Percentiles rank a stretch among this genome's conserved stretches.
These are phyloP conservation scores for Chrysemys picta DNA, from an alignment of 2,113 vertebrate genomes.

Conservation along the genomic window DNA sequence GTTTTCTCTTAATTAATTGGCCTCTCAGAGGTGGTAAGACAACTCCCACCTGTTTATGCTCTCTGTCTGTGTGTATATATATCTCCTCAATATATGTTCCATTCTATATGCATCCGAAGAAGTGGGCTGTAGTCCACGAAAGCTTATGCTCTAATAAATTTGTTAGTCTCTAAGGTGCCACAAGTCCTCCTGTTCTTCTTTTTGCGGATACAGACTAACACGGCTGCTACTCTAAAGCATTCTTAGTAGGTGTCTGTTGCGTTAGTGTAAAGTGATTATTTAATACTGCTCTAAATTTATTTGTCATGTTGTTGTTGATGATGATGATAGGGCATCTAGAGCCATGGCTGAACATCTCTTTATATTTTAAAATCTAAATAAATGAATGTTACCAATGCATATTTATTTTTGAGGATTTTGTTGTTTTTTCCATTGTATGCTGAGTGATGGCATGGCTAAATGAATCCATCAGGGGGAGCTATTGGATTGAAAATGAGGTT, in stretches of 20 bases:
- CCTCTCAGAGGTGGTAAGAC: too few species aligned
- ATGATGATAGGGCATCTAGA: not conserved
- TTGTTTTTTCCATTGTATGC: not conserved
- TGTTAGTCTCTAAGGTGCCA: too few species aligned
- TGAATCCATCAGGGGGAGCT: not conserved
- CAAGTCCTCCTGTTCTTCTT: too few species aligned
- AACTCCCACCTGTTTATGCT: too few species aligned
- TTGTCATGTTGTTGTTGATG: not conserved
- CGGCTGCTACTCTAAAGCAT: too few species aligned
- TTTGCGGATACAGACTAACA: too few species aligned
- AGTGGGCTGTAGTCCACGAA: too few species aligned
- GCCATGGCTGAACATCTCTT: not conserved
- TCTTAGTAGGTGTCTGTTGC: not conserved
- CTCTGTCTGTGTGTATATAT: too few species aligned
- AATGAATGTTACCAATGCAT: not conserved
- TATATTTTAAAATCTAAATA: not conserved
- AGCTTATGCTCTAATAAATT: too few species aligned
- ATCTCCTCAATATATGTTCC: too few species aligned
- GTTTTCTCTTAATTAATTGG: too few species aligned
- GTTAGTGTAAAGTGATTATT: not conserved
- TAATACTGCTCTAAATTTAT: not conserved
- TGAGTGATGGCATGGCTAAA: not conserved
- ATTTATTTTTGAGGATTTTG: not conserved
- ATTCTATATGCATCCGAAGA: too few species aligned
- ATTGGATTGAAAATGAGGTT: not conserved